phyloP scores from a whole-genome alignment of 2,113 vertebrate genomes.

The Chamaetylas fuelleborni region DNA sequence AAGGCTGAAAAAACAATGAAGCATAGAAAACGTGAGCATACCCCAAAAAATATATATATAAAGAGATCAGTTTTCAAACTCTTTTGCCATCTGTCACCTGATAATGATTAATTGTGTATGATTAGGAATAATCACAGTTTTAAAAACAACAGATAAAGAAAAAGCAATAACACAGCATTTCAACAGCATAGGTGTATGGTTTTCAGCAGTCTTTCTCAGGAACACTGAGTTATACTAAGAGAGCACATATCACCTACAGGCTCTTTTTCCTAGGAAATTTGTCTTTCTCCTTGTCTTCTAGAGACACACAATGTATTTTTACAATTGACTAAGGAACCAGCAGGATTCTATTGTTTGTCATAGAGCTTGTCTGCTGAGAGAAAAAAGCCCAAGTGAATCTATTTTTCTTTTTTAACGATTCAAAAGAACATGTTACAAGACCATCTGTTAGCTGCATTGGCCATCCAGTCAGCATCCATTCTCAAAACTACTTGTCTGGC shows the following conservation, averaged over 20 bases:
- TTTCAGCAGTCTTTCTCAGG: background rate
- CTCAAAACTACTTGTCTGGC: slow-evolving; percentile 22
- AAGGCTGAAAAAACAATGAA: background rate
- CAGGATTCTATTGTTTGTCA: slow-evolving; percentile 33
- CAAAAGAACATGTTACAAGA: background rate
- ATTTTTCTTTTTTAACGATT: slow-evolving; percentile 58
- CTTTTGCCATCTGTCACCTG: background rate
- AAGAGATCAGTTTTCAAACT: background rate
- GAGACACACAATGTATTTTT: slow-evolving; percentile 20
- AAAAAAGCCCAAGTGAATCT: slow-evolving; percentile 4
- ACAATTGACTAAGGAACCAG: slow-evolving; percentile 22
- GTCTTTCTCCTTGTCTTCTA: slow-evolving; percentile 29
- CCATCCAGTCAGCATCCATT: slow-evolving; percentile 39
- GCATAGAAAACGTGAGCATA: background rate
- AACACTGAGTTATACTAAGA: background rate
- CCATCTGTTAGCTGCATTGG: slow-evolving; percentile 36
- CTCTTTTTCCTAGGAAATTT: background rate
- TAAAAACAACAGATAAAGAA: background rate
- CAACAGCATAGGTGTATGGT: background rate
- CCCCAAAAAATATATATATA: background rate
- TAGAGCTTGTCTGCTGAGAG: background rate
- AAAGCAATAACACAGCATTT: background rate
- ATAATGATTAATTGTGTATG: background rate
- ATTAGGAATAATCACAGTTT: background rate
- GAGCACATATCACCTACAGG: background rate